Base-by-base conservation (phyloP, 2,113 vertebrate genomes). In the Hepsetus odoe region DNA sequence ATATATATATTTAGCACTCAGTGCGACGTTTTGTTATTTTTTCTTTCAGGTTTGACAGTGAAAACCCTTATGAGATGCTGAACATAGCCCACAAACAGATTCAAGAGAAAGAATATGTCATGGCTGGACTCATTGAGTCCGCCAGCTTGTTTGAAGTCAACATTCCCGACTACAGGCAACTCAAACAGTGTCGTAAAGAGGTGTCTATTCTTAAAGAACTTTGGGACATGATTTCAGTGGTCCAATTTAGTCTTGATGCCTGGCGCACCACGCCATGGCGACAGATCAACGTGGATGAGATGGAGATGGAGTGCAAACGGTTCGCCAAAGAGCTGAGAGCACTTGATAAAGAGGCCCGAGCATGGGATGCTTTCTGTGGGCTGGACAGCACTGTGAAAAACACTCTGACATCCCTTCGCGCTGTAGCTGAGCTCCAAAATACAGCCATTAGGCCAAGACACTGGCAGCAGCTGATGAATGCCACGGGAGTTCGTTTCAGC, bases 141-240 rank as follows among this genome's bases (percentile, higher is more conserved):
- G 96, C 96, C 51, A 84, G 81, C 46, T 89, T 99, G 71, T 99
- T 99, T 84, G 98, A 99, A 89, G 95, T 99, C 85, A 92, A 24
- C 0, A 74, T 96, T 55, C 92, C 96, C 0, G 95, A 98, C 64
- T 97, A 93, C 61, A 96, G 91, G 87, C 96, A 97, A 22, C 91
- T 99, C 76, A 92, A 86, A 76, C 95, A 96, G 83, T 97, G 97
- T 91, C 92, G 95, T 77, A 96, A 89, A 85, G 93, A 94, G 80
- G 86, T 88, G 4, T 86, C 87, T 64, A 90, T 91, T 38, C 90
- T 96, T 49, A 95, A 95, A 84, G 92, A 93, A 68, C 89, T 96
- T 33, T 96, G 95, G 84, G 84, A 85, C 44, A 42, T 77, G 24
- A 70, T 66, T 2, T 58, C 53, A 12, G 77, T 59, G n/a, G 53